Conservation (phyloP, 2,113 vertebrate genomes). For the Sardina pilchardus region DNA sequence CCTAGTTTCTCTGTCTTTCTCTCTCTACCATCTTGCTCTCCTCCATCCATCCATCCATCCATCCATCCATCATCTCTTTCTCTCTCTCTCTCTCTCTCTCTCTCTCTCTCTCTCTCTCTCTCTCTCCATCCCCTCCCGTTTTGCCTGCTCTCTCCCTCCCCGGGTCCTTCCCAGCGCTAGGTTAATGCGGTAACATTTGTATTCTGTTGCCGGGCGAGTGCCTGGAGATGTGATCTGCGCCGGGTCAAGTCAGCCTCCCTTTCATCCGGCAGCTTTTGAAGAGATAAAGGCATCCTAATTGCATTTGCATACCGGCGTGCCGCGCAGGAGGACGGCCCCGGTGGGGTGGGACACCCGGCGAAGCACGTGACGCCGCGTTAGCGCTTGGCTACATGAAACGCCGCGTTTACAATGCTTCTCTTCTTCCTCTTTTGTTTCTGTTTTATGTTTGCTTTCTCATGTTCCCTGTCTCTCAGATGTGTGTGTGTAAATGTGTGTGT, state of each 20-base stretch:
- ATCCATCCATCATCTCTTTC: conserved; percentile 19
- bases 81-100: conserved; percentile 27
- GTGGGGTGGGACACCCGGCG: conserved; percentile 42
- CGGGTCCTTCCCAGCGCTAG: conserved; percentile 32
- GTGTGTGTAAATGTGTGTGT: neutral
- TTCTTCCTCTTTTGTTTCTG: neutral
- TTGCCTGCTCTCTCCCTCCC: neutral
- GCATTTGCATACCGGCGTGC: conserved; percentile 68
- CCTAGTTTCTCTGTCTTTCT: conserved; percentile 41
- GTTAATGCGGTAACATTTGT: conserved; percentile 66
- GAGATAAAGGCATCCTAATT: conserved; percentile 69
- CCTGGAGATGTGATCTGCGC: conserved; percentile 54
- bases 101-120: neutral
- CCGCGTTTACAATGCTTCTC: conserved; percentile 21
- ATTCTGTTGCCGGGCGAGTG: conserved; percentile 61
- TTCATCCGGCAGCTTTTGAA: conserved; percentile 67
- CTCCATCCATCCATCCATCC: conserved; percentile 41
- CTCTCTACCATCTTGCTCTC: conserved; percentile 41
- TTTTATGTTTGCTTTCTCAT: neutral
- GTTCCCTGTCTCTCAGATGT: conserved; percentile 18
- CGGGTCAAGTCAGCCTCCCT: conserved; percentile 64
- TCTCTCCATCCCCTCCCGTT: neutral
- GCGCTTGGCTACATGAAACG: conserved; percentile 31
- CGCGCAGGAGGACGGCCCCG: conserved; percentile 21
- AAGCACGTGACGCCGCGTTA: conserved; percentile 12